Evolutionary conservation across 1,140 invertebrate species (phyloP), one percentile per base, ranked within the genome.

Genomic region (Lasioglossum baleicum): DNA sequence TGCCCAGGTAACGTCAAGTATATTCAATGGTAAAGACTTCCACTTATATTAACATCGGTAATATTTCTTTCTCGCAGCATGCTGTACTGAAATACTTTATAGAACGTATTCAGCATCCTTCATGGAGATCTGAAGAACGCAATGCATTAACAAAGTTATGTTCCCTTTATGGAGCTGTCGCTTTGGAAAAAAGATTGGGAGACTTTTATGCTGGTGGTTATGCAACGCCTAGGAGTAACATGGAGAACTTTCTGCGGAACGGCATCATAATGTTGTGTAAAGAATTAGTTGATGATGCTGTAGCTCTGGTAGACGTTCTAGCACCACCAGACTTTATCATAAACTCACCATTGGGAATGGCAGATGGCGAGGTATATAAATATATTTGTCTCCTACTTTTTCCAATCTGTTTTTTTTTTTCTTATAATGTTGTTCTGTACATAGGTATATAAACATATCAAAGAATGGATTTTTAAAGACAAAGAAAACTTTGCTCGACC

Each of bases 321-420:
- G 96, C 97, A 44, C 97, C 97, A 4, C 96, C 98, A 5, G 98
- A 99, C 93, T 98, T 96, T 90, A 94, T 97, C 56, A 87, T 98
- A 11, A 96, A 97, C 90, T 98, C 97, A n/a, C 95, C 96, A 42
- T 93, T 98, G n/a, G 97, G 97, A 63, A 95, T 94, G 89, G 94
- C 96, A 5, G 96, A 98, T 94, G 97, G 97, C 82, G 93, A 97
- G 92, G 96, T 98, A 91, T 90, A 75, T 64, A 31, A n/a, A n/a
- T 6, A 66, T 15, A 35, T 31, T 2, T 74, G 11, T 11, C 7
- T 72, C 10, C 42, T 51, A 42, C 60, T 35, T 0, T 7, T 42
- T 20, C 53, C 65, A 51, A 78, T 70, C 42, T 6, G 0, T 17
- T 20, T 70, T 40, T 20, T 70, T 40, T 78, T 67, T 77, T 65